These are phyloP conservation scores for Hermaeophaga mercurialis DNA, from an alignment of 2,888 invertebrate species.

Conservation along the genomic window DNA sequence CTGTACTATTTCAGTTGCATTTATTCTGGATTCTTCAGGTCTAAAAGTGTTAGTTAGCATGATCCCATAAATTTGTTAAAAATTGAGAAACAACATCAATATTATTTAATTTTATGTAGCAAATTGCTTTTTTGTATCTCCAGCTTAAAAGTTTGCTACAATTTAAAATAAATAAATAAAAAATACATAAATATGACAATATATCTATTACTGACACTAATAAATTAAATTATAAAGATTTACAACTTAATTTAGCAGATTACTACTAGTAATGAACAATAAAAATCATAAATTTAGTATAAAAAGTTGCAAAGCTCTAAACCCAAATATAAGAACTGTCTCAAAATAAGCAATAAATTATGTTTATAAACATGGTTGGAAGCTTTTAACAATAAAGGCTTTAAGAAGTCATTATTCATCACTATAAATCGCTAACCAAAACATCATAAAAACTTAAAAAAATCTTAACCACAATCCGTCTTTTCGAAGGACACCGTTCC, in stretches of 20 bases:
- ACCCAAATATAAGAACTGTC: background rate
- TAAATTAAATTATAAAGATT: background rate
- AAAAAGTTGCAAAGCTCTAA: background rate
- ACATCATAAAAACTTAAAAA: conserved; percentile 28
- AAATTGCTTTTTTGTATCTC: no score
- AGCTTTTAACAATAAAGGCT: conserved; percentile 14
- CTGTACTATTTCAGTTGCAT: no score
- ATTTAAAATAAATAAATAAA: no score
- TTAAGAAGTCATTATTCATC: conserved; percentile 27
- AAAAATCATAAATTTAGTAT: background rate
- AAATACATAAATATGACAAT: no score
- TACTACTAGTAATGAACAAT: background rate
- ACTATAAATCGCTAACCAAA: conserved; percentile 20
- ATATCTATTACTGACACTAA: no score
- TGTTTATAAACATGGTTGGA: conserved; percentile 15
- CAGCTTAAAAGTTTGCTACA: no score
- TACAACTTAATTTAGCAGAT: background rate
- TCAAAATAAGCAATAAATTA: conserved; percentile 19
- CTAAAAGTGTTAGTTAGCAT: no score
- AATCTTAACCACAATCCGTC: conserved; percentile 18
- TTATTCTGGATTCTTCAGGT: no score
- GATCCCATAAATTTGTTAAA: no score
- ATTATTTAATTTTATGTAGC: no score
- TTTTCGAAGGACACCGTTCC: conserved; percentile 10
- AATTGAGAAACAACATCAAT: no score